Evolutionary conservation across 2,113 vertebrate genomes (phyloP).

Genomic region (Peromyscus polionotus): DNA sequence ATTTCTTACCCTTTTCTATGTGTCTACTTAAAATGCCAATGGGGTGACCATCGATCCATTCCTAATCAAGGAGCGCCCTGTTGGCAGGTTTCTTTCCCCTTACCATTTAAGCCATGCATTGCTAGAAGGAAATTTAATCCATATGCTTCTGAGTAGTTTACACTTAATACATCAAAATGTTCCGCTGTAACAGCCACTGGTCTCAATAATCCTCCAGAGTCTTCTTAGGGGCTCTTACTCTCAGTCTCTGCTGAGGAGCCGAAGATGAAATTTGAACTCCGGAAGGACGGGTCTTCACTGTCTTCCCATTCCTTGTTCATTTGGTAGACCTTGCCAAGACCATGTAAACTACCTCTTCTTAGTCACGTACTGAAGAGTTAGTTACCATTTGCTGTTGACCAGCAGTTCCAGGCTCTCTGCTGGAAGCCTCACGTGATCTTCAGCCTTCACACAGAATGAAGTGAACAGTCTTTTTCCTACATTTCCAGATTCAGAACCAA

Average conservation of each 20-base stretch:
- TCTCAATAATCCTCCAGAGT: slow-evolving; percentile 69
- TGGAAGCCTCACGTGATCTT: background rate
- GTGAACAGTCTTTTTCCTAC: background rate
- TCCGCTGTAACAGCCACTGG: slow-evolving; percentile 57
- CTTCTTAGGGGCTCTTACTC: slow-evolving; percentile 64
- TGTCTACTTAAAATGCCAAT: slow-evolving; percentile 5
- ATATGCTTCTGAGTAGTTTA: slow-evolving; percentile 71
- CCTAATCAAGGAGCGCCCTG: background rate
- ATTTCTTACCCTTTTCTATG: slow-evolving; percentile 21
- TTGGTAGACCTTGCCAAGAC: background rate
- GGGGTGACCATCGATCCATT: background rate
- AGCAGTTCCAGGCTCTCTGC: background rate
- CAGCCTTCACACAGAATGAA: background rate
- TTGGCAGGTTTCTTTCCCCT: slow-evolving; percentile 37
- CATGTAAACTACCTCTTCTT: slow-evolving; percentile 6
- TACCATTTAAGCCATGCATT: slow-evolving; percentile 60
- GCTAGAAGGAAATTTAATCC: slow-evolving; percentile 72
- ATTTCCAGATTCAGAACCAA: slow-evolving; percentile 54
- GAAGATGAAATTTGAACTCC: slow-evolving; percentile 63
- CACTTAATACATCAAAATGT: slow-evolving; percentile 69
- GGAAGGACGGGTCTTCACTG: slow-evolving; percentile 19
- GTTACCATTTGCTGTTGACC: background rate
- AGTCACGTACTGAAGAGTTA: background rate
- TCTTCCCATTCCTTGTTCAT: slow-evolving; percentile 30
- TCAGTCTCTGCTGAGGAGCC: slow-evolving; percentile 23